Percentiles rank a stretch among this genome's conserved stretches.
These are phyloP conservation scores for Rhimphoctona megacephalus DNA, from an alignment of 2,888 invertebrate species.

Conservation along the genomic window DNA sequence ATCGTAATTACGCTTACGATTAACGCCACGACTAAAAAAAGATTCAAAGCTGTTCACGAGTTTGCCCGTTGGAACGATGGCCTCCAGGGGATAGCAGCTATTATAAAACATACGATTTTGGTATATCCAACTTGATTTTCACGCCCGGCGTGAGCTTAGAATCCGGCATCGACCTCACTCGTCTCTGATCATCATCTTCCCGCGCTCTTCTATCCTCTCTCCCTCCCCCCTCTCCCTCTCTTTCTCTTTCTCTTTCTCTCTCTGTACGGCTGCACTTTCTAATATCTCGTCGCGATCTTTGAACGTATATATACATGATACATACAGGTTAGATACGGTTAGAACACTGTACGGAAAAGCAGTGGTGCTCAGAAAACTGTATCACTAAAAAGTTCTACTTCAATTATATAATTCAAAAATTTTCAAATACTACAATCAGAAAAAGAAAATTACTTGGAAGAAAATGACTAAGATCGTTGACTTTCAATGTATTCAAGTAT, in stretches of 20 bases:
- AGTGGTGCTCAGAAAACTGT: slow-evolving; percentile 74
- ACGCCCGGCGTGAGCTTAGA: slow-evolving; percentile 59
- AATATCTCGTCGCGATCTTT: slow-evolving; percentile 74
- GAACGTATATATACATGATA: slow-evolving; percentile 54
- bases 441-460: background rate
- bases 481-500: background rate
- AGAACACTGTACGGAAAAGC: slow-evolving; percentile 50
- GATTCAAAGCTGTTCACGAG: slow-evolving; percentile 61
- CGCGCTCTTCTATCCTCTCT: slow-evolving; percentile 47
- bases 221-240: background rate
- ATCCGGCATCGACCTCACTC: slow-evolving; percentile 43
- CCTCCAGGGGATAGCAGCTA: slow-evolving; percentile 18
- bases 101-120: slow-evolving; percentile 45
- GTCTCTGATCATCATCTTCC: slow-evolving; percentile 62
- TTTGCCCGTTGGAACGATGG: slow-evolving; percentile 32
- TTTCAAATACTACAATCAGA: background rate
- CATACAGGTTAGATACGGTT: slow-evolving; percentile 53
- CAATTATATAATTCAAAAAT: background rate
- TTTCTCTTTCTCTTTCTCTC: slow-evolving; percentile 54
- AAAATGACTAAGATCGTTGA: background rate
- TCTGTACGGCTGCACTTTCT: slow-evolving; percentile 75
- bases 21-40: slow-evolving; percentile 70
- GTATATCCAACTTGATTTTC: slow-evolving; percentile 60
- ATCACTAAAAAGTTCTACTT: slow-evolving; percentile 47
- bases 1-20: slow-evolving; percentile 80